These are phyloP conservation scores for Rhopalosiphum nymphaeae DNA, from an alignment of 2,888 invertebrate genomes.

Conservation along the genomic window DNA sequence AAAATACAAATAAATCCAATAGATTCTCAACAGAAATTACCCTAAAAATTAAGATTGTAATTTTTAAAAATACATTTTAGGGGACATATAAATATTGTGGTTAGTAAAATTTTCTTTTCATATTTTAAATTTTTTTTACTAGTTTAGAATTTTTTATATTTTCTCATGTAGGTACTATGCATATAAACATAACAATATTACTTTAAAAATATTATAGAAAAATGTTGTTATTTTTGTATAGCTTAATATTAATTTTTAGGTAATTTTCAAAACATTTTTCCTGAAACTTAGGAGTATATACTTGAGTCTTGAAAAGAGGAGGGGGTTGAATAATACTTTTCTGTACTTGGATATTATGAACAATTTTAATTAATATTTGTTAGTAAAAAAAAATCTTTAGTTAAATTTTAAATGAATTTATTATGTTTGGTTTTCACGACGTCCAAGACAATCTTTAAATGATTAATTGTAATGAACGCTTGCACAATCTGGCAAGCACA, in stretches of 20 bases:
- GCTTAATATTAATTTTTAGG: background rate
- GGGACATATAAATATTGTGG: background rate
- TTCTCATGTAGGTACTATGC: background rate
- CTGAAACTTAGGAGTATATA: background rate
- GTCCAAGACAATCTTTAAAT: background rate
- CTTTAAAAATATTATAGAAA: background rate
- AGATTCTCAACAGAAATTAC: background rate
- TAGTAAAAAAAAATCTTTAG: background rate
- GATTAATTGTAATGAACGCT: conserved; percentile 25
- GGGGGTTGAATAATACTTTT: background rate
- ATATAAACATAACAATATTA: background rate
- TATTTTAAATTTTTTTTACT: background rate
- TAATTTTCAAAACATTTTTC: background rate
- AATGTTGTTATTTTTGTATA: background rate
- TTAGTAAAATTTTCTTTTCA: background rate
- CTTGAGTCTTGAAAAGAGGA: background rate
- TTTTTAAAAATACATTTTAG: background rate
- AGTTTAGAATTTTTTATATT: background rate
- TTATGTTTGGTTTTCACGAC: conserved; percentile 8
- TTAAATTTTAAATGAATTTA: background rate
- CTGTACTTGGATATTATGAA: background rate
- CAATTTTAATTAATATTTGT: background rate
- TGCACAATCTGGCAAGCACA: conserved; percentile 17
- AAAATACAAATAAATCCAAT: background rate
- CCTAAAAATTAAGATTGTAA: background rate